Evolutionary conservation across 2,797 vertebrate species (phyloP).

Genomic region (Chloroceryle inda): DNA sequence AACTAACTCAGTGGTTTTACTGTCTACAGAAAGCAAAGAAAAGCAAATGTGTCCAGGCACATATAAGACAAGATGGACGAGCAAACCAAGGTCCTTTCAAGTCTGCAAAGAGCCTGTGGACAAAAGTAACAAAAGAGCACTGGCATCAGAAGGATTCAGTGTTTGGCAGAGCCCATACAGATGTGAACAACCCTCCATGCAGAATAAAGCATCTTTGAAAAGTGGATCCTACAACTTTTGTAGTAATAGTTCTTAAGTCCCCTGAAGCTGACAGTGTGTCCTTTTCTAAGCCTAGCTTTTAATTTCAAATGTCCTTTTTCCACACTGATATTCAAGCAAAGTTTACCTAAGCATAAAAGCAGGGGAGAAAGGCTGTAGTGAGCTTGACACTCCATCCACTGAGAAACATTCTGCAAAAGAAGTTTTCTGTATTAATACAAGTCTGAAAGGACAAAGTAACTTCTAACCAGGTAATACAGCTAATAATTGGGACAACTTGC

Average conservation of each 20-base stretch:
- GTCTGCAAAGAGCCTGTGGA: neutral
- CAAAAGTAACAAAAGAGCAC: neutral
- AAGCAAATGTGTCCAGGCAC: neutral
- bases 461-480: neutral
- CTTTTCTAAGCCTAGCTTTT: neutral
- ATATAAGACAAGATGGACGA: neutral
- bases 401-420: neutral
- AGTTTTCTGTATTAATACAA: neutral
- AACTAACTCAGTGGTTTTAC: neutral
- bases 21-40: neutral
- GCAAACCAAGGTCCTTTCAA: neutral
- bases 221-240: neutral
- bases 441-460: neutral
- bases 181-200: neutral
- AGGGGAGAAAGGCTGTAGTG: neutral
- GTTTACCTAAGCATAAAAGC: neutral
- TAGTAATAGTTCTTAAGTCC: neutral
- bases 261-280: neutral
- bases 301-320: neutral
- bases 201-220: neutral
- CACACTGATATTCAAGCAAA: neutral
- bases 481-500: conserved; percentile 41
- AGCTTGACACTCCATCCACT: neutral
- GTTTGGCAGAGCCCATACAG: neutral
- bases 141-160: neutral